These are phyloP conservation scores for Zhuqinia jingwanae DNA, from an alignment of 2,888 invertebrate species.

Conservation along the genomic window DNA sequence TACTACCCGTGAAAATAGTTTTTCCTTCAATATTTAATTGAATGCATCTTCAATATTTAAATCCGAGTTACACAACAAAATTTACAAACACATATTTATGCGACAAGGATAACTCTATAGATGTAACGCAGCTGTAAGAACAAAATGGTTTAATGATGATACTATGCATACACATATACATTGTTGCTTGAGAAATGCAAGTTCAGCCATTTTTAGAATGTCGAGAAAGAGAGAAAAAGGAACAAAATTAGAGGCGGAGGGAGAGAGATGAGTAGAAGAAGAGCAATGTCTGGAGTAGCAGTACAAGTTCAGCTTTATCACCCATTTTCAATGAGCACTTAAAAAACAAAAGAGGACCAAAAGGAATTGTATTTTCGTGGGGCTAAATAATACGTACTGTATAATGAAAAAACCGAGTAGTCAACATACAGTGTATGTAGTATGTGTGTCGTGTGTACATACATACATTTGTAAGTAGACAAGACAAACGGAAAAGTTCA, in stretches of 20 bases:
- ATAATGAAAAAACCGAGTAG: no score
- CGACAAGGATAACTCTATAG: no score
- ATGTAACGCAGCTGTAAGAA: not conserved
- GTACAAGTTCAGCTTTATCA: slow-evolving; percentile 48
- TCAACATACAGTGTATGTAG: slow-evolving; percentile 7
- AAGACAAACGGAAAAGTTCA: slow-evolving; percentile 3
- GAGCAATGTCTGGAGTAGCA: slow-evolving; percentile 31
- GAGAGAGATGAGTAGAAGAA: not conserved
- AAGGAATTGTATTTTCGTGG: slow-evolving; percentile 39
- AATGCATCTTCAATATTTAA: not conserved
- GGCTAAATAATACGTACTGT: no score
- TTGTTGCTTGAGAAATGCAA: not conserved
- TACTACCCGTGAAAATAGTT: not conserved
- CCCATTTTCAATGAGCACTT: slow-evolving; percentile 51
- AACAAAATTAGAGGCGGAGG: no score
- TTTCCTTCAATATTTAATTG: not conserved
- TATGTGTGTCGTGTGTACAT: slow-evolving; percentile 3
- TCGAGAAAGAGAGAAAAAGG: not conserved
- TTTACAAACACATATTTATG: no score
- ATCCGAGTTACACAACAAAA: no score
- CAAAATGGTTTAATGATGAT: not conserved
- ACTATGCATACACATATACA: not conserved
- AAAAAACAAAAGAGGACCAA: slow-evolving; percentile 42
- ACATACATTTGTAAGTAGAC: slow-evolving; percentile 45
- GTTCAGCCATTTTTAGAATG: slow-evolving; percentile 26